Percentiles rank a stretch among this genome's conserved stretches.
Conservation (phyloP, 2,888 invertebrate genomes). For the Brassicogethes aeneus region DNA sequence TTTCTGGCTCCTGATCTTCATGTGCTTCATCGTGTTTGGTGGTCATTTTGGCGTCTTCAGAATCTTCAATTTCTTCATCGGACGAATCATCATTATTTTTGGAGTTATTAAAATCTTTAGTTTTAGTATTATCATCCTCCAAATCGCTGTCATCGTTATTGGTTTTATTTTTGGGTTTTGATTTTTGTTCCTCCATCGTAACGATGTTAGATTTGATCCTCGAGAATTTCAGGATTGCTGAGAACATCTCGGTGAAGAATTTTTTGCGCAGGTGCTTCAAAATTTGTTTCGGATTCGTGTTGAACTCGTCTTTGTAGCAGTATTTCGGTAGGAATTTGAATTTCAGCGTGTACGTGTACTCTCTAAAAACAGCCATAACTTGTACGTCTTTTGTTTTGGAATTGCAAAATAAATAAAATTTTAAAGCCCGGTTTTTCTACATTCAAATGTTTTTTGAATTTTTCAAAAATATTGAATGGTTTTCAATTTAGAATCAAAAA, state of each 20-base stretch:
- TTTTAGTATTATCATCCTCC: constrained; percentile 33
- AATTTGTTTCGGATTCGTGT: constrained; percentile 59
- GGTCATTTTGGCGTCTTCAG: constrained; percentile 41
- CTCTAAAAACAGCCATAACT: too few relatives aligned
- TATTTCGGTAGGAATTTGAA: constrained; percentile 67
- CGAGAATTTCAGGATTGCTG: constrained; percentile 49
- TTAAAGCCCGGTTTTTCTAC: too few relatives aligned
- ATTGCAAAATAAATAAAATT: too few relatives aligned
- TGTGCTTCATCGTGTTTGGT: constrained; percentile 35
- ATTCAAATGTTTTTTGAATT: too few relatives aligned
- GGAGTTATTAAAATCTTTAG: too few relatives aligned
- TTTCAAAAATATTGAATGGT: too few relatives aligned
- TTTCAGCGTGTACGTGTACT: constrained; percentile 55
- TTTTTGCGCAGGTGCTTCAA: constrained; percentile 64
- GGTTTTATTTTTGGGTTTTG: constrained; percentile 8
- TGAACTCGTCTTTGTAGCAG: constrained; percentile 64
- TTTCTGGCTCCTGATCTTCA: constrained; percentile 46
- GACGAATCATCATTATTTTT: constrained; percentile 11
- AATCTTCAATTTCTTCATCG: constrained; percentile 52
- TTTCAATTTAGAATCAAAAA: too few relatives aligned
- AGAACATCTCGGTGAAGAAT: constrained; percentile 62
- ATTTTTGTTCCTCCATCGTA: constrained; percentile 36
- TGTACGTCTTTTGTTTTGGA: too few relatives aligned
- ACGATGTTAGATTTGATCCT: constrained; percentile 44
- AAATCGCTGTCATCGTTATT: constrained; percentile 18